A percentile compares a stretch with the other conserved stretches of the same genome.
Conservation (phyloP, 2,888 invertebrate genomes). For the Tenthredo scrophulariae region DNA sequence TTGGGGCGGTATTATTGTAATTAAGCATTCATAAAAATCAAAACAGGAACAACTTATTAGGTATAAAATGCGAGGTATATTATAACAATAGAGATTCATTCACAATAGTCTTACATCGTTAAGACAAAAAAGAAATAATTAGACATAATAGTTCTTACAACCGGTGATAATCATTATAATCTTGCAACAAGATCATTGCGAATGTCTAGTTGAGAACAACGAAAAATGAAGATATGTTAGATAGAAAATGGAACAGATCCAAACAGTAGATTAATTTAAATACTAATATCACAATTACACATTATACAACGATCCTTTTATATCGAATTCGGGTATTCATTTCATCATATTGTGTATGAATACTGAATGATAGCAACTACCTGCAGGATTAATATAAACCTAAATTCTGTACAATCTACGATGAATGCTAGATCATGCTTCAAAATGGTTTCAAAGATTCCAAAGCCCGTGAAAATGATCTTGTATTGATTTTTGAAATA, state of each 20-base stretch:
- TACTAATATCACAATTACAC: constrained; percentile 17
- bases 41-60: not conserved
- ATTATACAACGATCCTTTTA: not conserved
- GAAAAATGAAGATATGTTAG: not conserved
- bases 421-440: not conserved
- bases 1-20: too few relatives aligned
- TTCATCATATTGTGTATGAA: not conserved
- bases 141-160: not conserved
- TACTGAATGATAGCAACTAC: not conserved
- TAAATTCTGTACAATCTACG: not conserved
- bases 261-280: not conserved
- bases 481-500: not conserved
- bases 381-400: not conserved
- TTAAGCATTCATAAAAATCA: not conserved
- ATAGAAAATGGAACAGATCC: not conserved
- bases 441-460: not conserved
- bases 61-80: constrained; percentile 1
- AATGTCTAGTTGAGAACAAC: not conserved
- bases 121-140: not conserved
- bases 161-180: not conserved
- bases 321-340: not conserved
- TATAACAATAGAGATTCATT: not conserved
- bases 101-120: not conserved
- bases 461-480: not conserved
- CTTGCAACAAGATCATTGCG: not conserved